phyloP scores from a whole-genome alignment of 2,797 vertebrate species.

The Enteromius unitaeniatus region DNA sequence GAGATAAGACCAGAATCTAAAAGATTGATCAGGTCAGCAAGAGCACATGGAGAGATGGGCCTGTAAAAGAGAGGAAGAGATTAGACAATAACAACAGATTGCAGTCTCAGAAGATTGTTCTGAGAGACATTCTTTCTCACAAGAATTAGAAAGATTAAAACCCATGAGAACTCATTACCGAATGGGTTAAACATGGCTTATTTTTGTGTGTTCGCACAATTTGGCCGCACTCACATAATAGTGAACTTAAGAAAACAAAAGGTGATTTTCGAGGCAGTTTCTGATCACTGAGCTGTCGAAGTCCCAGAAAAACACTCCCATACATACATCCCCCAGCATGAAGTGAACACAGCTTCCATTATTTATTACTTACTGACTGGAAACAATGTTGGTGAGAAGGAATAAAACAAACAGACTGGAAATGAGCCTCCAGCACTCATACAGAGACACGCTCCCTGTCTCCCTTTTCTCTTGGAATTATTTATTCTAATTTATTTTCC shows the following conservation, averaged over 20 bases:
- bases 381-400: slow-evolving; percentile 27
- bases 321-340: slow-evolving; percentile 25
- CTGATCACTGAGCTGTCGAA: slow-evolving; percentile 25
- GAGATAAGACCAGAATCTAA: slow-evolving; percentile 86
- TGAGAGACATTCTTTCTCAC: no score
- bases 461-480: neutral
- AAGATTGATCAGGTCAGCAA: slow-evolving; percentile 90
- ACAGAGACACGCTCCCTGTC: neutral
- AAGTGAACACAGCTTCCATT: slow-evolving; percentile 29
- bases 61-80: slow-evolving; percentile 68
- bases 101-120: neutral
- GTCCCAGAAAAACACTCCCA: slow-evolving; percentile 17
- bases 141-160: slow-evolving; percentile 13
- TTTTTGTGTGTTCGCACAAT: slow-evolving; percentile 56
- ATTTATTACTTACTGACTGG: slow-evolving; percentile 30
- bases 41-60: slow-evolving; percentile 78
- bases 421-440: slow-evolving; percentile 3
- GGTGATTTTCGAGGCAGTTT: slow-evolving; percentile 22
- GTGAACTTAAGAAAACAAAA: slow-evolving; percentile 15
- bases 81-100: neutral
- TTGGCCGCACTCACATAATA: slow-evolving; percentile 22
- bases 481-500: slow-evolving; percentile 37
- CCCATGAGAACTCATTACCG: slow-evolving; percentile 43
- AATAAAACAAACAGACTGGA: slow-evolving; percentile 29
- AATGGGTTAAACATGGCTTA: slow-evolving; percentile 6